Base-by-base conservation (phyloP, 2,797 vertebrate genomes). In the Micrastur ruficollis region DNA sequence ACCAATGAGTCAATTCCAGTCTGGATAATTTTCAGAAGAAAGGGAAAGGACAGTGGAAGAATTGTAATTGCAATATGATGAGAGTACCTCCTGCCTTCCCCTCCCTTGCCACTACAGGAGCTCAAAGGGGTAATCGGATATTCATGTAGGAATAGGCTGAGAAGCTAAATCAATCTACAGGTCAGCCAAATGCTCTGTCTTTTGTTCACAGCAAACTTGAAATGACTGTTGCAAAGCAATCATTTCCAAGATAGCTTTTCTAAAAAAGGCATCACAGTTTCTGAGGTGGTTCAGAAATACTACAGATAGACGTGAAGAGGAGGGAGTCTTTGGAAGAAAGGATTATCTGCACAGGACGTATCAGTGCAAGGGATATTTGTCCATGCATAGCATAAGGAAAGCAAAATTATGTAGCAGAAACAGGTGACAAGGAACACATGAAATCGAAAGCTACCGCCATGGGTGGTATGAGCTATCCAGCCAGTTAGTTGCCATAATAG, bases 121-220 rank as follows among this genome's bases (percentile, higher is more conserved):
- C 86, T 91, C 61, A 49, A 78, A 91, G 61, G 67, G 19, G 21
- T 91, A 92, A 87, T 78, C 93, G 92, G 75, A 86, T 91, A 92
- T 95, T 92, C 94, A 78, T 14, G 26, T 11, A 85, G 56, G 36
- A 87, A 83, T 31, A 74, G 52, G 22, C 89, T 89, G 84, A 93
- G 74, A 59, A 81, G 40, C 74, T 59, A 67, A 83, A 86, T 86
- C 88, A 89, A 53, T 65, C 40, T 61, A 20, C 72, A 71, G 34
- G 42, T 89, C 73, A 95, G 68, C 36, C 61, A 47, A 74, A 75
- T 34, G 65, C 27, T 92, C 71, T 52, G 5, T 26, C 78, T 76
- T 93, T 89, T 84, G 46, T 80, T 95, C 90, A 85, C n/a, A 53
- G 42, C 29, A 73, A 87, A 95, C 63, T 92, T 85, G 14, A 87